Conservation (phyloP, 1,140 invertebrate species). For the Hirudo medicinalis region DNA sequence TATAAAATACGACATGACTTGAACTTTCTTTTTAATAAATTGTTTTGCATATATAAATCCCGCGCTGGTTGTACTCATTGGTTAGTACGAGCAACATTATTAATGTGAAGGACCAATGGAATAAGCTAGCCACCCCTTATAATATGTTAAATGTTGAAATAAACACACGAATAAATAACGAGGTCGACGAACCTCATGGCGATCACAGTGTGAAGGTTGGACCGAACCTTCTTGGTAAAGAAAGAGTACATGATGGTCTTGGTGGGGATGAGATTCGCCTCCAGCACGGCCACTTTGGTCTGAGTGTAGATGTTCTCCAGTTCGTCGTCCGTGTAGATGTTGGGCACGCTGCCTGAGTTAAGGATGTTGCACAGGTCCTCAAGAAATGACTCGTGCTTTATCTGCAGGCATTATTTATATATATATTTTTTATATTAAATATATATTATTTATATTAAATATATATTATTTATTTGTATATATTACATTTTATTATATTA, state of each 20-base stretch:
- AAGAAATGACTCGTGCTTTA: slow-evolving; percentile 41
- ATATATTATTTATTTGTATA: no score
- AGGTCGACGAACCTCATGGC: slow-evolving; percentile 60
- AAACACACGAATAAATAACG: neutral
- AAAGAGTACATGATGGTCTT: slow-evolving; percentile 66
- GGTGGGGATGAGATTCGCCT: slow-evolving; percentile 50
- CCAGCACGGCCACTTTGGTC: slow-evolving; percentile 42
- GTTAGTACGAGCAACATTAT: no score
- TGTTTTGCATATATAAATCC: no score
- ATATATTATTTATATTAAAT: no score
- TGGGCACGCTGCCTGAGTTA: slow-evolving; percentile 62
- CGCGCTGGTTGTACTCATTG: no score
- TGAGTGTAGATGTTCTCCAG: slow-evolving; percentile 42
- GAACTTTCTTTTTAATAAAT: no score
- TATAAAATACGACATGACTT: no score
- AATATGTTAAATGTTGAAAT: neutral
- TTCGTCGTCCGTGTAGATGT: slow-evolving; percentile 40
- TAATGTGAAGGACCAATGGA: no score
- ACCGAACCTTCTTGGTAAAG: slow-evolving; percentile 64
- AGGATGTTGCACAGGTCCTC: slow-evolving; percentile 47
- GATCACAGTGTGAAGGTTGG: slow-evolving; percentile 67
- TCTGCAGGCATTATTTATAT: slow-evolving; percentile 26
- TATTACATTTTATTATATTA: no score
- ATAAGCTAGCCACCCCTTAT: no score
- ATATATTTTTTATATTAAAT: no score